Percentiles rank a stretch among this genome's conserved stretches.
These are phyloP conservation scores for Microctonus brassicae DNA, from an alignment of 2,888 invertebrate genomes.

Conservation along the genomic window DNA sequence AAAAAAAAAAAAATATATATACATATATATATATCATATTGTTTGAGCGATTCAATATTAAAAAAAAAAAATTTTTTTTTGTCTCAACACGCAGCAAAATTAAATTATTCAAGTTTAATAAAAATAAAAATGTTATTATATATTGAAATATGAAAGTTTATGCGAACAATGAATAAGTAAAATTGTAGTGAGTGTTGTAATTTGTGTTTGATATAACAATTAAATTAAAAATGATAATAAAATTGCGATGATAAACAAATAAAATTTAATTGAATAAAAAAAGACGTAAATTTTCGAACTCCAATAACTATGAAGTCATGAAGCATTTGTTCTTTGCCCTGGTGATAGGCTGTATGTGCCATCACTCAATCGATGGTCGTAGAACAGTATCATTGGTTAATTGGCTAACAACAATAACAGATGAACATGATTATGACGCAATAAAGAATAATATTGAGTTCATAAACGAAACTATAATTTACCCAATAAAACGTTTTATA, in stretches of 20 bases:
- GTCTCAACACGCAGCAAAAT: neutral
- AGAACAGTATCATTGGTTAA: conserved; percentile 29
- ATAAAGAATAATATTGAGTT: neutral
- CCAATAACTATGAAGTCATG: conserved; percentile 58
- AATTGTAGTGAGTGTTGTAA: too few species aligned
- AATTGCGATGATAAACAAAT: too few species aligned
- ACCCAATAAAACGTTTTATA: neutral
- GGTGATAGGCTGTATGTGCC: conserved; percentile 53
- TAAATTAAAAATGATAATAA: neutral
- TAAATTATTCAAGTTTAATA: neutral
- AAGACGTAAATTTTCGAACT: neutral
- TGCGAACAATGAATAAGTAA: too few species aligned
- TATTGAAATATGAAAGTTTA: too few species aligned
- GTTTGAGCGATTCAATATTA: neutral
- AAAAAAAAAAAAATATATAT: neutral
- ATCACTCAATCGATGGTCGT: conserved; percentile 45
- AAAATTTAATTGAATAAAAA: neutral
- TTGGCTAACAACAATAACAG: conserved; percentile 11
- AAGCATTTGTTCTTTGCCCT: conserved; percentile 52
- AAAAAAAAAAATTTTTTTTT: neutral
- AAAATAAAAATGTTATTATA: too few species aligned
- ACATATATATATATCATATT: neutral
- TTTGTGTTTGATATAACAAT: too few species aligned
- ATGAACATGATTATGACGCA: neutral
- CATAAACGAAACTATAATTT: neutral